Evolutionary conservation across 2,113 vertebrate genomes (phyloP).

Genomic region (Diadophis punctatus): DNA sequence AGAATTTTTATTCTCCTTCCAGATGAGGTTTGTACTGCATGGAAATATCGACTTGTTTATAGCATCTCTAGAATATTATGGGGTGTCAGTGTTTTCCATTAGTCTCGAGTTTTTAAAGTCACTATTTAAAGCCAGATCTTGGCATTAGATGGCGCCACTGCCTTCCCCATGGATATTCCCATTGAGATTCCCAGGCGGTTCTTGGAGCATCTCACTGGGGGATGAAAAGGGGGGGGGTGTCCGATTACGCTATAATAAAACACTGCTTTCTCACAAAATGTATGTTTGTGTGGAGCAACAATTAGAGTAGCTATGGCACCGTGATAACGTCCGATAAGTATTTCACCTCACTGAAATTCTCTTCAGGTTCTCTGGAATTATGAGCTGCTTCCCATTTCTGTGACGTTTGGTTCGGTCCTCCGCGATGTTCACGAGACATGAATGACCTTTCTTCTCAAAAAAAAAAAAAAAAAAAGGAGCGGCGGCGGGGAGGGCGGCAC

Average conservation of each 20-base stretch:
- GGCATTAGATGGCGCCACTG: constrained; percentile 4
- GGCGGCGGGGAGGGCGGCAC: neutral
- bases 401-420: neutral
- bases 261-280: neutral
- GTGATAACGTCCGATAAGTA: neutral
- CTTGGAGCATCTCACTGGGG: constrained; percentile 12
- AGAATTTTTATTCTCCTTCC: neutral
- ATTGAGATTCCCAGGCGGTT: fast-evolving
- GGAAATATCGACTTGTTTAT: neutral
- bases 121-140: neutral
- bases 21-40: neutral
- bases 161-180: neutral
- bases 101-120: neutral
- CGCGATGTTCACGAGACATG: fast-evolving
- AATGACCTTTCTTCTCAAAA: neutral
- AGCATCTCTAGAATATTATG: neutral
- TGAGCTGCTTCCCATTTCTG: neutral
- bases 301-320: neutral
- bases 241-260: no score
- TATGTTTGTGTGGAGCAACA: neutral
- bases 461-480: neutral
- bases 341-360: neutral
- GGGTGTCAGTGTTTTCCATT: neutral
- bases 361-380: neutral
- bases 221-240: fast-evolving